Conservation (phyloP, 2,888 invertebrate genomes). For the Eremobia ochroleuca region DNA sequence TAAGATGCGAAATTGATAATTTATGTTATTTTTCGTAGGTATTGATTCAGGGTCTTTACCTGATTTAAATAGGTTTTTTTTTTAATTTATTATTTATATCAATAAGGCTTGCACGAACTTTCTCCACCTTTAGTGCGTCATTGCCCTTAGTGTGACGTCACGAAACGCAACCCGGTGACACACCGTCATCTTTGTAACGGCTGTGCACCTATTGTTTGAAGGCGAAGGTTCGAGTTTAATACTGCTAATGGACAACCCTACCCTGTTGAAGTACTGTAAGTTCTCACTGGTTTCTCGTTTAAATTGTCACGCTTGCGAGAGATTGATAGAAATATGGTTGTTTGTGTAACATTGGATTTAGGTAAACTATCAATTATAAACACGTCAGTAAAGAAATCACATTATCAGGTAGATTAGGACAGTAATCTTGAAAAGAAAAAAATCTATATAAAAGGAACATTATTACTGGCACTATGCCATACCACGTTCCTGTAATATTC, state of each 20-base stretch:
- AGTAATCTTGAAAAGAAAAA: background rate
- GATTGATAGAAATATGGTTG: background rate
- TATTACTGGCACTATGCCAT: background rate
- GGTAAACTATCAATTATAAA: background rate
- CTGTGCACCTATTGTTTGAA: conserved; percentile 63
- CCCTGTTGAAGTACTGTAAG: conserved; percentile 24
- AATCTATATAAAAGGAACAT: background rate
- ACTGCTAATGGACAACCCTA: conserved; percentile 70
- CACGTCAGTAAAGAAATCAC: background rate
- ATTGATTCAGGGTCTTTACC: too few relatives aligned
- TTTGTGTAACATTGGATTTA: background rate
- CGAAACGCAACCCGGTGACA: background rate
- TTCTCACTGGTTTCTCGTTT: conserved; percentile 39
- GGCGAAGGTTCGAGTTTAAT: conserved; percentile 73
- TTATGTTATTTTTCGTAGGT: too few relatives aligned
- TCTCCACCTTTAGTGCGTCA: conserved; percentile 30
- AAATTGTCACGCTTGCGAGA: background rate
- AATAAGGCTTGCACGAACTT: background rate
- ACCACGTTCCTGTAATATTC: background rate
- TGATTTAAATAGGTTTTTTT: too few relatives aligned
- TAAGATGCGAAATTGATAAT: too few relatives aligned
- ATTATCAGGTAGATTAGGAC: background rate
- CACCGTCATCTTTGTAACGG: conserved; percentile 15
- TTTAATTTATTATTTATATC: too few relatives aligned
- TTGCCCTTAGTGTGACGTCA: conserved; percentile 39